Evolutionary conservation across 2,797 vertebrate genomes (phyloP).

Genomic region (Enteromius fasciolatus): DNA sequence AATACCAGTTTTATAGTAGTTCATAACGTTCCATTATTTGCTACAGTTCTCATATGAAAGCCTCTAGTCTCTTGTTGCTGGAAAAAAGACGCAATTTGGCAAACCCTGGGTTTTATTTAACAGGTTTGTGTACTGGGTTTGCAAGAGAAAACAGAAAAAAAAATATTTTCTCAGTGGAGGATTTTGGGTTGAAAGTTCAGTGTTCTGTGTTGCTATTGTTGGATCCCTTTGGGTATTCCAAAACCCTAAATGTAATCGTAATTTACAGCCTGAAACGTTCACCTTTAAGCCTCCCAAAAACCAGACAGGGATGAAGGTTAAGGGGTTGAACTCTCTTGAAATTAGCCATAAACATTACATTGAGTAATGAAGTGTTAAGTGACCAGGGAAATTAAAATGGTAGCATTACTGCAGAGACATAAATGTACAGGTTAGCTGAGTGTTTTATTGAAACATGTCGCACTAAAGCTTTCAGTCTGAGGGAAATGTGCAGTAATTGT

Average conservation of each 20-base stretch:
- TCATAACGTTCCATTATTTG: slow-evolving; percentile 48
- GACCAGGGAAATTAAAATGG: slow-evolving; percentile 69
- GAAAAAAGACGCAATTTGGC: slow-evolving; percentile 47
- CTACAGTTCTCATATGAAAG: slow-evolving; percentile 45
- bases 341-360: slow-evolving; percentile 59
- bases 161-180: slow-evolving; percentile 34
- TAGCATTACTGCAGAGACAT: slow-evolving; percentile 63
- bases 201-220: slow-evolving; percentile 51
- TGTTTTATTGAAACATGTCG: slow-evolving; percentile 28
- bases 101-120: slow-evolving; percentile 35
- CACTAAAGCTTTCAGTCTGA: slow-evolving; percentile 27
- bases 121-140: slow-evolving; percentile 47
- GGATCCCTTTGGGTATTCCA: slow-evolving; percentile 51
- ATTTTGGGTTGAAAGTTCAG: slow-evolving; percentile 47
- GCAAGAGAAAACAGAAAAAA: slow-evolving; percentile 14
- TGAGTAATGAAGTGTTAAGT: slow-evolving; percentile 67
- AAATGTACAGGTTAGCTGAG: slow-evolving; percentile 53
- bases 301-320: slow-evolving; percentile 49
- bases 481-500: slow-evolving; percentile 32
- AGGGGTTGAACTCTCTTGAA: slow-evolving; percentile 50
- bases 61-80: slow-evolving; percentile 37
- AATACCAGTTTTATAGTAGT: slow-evolving; percentile 16
- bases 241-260: slow-evolving; percentile 56
- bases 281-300: slow-evolving; percentile 46
- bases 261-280: slow-evolving; percentile 59